Evolutionary conservation across 2,113 vertebrate species (phyloP).

Genomic region (Apistogramma diplotaenia): DNA sequence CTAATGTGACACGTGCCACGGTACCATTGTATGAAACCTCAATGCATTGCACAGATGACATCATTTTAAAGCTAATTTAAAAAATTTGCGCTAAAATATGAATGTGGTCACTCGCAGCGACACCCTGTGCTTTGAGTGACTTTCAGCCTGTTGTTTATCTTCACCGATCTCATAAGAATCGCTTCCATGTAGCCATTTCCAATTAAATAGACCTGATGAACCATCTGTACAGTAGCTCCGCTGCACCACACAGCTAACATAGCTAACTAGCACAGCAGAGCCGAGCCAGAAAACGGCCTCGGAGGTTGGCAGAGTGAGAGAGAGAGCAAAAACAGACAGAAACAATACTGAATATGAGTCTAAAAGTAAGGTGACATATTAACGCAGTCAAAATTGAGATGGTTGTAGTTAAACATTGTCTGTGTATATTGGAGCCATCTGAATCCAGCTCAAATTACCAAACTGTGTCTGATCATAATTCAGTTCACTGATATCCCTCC

Average conservation of each 20-base stretch:
- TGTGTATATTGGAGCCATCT: neutral
- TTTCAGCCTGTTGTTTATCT: too few relatives aligned
- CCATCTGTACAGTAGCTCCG: neutral
- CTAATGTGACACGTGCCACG: neutral
- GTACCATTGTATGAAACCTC: neutral
- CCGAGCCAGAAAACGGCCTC: neutral
- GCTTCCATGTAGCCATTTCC: too few relatives aligned
- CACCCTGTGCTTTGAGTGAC: too few relatives aligned
- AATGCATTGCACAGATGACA: neutral
- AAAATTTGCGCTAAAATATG: neutral
- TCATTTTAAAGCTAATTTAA: neutral
- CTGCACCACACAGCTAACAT: neutral
- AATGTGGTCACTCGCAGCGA: accelerated
- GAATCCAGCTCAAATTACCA: neutral
- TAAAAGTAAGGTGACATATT: neutral
- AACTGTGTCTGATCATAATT: neutral
- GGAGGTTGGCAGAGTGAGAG: neutral
- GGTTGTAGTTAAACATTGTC: too few relatives aligned
- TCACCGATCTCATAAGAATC: too few relatives aligned
- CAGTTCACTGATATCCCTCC: neutral
- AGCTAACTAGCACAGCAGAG: neutral
- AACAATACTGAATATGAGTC: neutral
- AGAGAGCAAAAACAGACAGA: neutral
- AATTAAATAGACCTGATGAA: too few relatives aligned
- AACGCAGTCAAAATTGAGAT: neutral